Percentiles rank a stretch among this genome's conserved stretches.
Evolutionary conservation across 2,113 vertebrate species (phyloP).

Genomic region (Phaethon lepturus): DNA sequence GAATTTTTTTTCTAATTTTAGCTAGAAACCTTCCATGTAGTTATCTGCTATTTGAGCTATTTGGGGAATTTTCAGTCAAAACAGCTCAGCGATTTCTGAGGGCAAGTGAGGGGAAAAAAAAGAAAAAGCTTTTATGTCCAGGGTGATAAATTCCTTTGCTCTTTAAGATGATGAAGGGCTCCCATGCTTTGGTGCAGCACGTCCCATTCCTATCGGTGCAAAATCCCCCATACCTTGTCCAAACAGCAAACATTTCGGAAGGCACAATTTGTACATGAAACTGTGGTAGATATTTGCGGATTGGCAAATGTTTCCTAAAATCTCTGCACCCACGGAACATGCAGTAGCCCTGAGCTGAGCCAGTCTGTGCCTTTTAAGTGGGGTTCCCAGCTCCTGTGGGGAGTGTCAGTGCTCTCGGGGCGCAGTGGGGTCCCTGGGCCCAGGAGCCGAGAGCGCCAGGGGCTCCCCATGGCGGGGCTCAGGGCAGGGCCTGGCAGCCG

Average conservation of each 20-base stretch:
- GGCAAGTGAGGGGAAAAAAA: background rate
- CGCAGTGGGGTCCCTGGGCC: accelerated
- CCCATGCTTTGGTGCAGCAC: background rate
- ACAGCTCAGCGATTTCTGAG: slow-evolving; percentile 47
- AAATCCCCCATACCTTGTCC: background rate
- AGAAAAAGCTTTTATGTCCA: background rate
- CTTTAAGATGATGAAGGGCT: background rate
- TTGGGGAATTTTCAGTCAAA: slow-evolving; percentile 49
- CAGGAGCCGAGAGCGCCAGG: accelerated
- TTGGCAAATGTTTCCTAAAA: background rate
- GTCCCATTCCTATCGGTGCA: background rate
- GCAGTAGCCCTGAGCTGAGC: background rate
- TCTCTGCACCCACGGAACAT: background rate
- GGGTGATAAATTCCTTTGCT: background rate
- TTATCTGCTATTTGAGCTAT: slow-evolving; percentile 55
- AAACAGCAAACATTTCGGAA: background rate
- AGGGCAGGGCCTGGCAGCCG: background rate
- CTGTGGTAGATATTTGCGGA: background rate
- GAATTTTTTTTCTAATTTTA: slow-evolving; percentile 17
- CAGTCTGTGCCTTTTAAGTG: background rate
- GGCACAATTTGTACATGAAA: background rate
- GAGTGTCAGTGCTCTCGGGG: background rate
- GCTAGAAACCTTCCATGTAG: slow-evolving; percentile 15
- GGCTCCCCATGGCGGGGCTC: accelerated
- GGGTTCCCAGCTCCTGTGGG: background rate